Evolutionary conservation across 1,140 invertebrate species (phyloP), one percentile per base, ranked within the genome.

Genomic region (Neodiprion virginianus): DNA sequence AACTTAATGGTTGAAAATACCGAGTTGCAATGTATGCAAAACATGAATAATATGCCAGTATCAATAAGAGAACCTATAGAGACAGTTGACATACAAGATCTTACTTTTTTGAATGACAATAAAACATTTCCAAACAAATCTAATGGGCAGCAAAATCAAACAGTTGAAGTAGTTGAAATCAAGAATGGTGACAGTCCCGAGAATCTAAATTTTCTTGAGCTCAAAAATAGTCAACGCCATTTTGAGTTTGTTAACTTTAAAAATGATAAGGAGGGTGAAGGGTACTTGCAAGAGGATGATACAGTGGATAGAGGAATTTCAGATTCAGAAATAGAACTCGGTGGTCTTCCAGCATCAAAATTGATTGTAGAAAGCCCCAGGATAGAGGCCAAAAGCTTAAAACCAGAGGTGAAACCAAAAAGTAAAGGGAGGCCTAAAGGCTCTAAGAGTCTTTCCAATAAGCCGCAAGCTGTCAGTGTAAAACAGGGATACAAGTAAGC

Each of bases 401-500:
- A 71, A 11, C 12, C 70, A 8, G 14, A 71, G 48, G 70, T 12
- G 14, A 71, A 71, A 12, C 23, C 47, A 14, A 68, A 68, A 66
- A 73, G 40, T n/a, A 28, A 47, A n/a, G 40, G 65, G 8, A 69
- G 14, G 28, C 72, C 28, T 48, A 40, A 21, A 11, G 28, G 61
- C n/a, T 21, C 23, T 23, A 72, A 67, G 23, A 47, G 11, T 50
- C 17, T 10, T 28, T 28, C 61, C 21, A 67, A 5, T 14, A 67
- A 72, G 61, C 49, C 53, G 47, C n/a, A 72, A 67, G 17, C 17
- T 5, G 40, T 14, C 7, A 23, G 72, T 49, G 17, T 14, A 61
- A 69, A 40, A 65, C 40, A 53, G 10, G 48, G 28, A 11, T 76
- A 28, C 66, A 75, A 73, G 48, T 79, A 69, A 61, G 78, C 71